Percentiles rank a stretch among this genome's conserved stretches.
Conservation (phyloP, 2,113 vertebrate genomes). For the Stictonetta naevosa region DNA sequence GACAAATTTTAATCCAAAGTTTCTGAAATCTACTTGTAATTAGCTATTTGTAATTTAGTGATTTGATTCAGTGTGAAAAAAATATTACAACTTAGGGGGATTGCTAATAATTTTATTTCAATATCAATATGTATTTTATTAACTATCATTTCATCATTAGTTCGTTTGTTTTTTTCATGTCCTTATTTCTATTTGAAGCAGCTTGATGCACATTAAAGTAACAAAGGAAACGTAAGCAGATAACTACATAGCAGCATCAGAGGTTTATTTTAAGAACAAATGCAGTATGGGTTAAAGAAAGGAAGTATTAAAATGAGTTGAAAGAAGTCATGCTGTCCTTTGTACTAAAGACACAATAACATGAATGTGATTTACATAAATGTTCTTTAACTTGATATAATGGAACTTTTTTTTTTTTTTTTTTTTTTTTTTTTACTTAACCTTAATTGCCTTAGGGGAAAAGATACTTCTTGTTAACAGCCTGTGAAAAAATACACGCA, state of each 20-base stretch:
- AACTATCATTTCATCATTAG: neutral
- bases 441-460: neutral
- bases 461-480: neutral
- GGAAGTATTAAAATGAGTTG: neutral
- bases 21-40: neutral
- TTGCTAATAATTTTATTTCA: neutral
- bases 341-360: neutral
- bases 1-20: slow-evolving; percentile 30
- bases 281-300: neutral
- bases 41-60: slow-evolving; percentile 28
- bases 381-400: neutral
- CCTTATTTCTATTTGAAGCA: neutral
- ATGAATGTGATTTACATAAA: neutral
- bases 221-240: neutral
- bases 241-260: neutral
- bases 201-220: neutral
- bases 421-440: neutral
- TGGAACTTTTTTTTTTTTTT: neutral
- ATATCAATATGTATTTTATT: neutral
- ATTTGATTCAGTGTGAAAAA: slow-evolving; percentile 1
- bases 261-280: neutral
- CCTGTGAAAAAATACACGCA: neutral
- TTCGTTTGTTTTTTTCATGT: neutral
- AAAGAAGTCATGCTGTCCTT: neutral
- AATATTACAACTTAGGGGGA: slow-evolving; percentile 1